A percentile compares a stretch with the other conserved stretches of the same genome.
phyloP scores from a whole-genome alignment of 1,140 invertebrate species.

The Cyclina sinensis region DNA sequence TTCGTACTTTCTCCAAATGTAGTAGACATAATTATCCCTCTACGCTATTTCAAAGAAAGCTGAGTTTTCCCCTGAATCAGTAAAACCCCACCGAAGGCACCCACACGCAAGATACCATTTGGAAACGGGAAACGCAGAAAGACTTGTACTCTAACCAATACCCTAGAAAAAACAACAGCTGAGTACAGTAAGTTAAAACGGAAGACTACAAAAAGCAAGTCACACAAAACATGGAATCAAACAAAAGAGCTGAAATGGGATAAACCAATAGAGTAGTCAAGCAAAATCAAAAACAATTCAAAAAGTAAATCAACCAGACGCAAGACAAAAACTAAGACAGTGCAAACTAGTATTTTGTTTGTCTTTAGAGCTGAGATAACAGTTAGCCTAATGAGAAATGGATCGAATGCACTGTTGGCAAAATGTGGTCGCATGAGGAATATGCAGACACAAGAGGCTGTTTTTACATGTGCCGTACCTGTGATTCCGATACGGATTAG shows the following conservation, averaged over 20 bases:
- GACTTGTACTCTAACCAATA: not conserved
- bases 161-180: slow-evolving; percentile 10
- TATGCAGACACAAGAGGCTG: not conserved
- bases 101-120: not conserved
- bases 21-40: not conserved
- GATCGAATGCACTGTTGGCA: not conserved
- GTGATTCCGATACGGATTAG: slow-evolving; percentile 2
- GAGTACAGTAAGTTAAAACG: too few species aligned
- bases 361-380: not conserved
- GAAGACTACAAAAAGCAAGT: not conserved
- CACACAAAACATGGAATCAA: not conserved
- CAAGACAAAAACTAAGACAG: not conserved
- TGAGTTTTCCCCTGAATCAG: not conserved
- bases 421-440: not conserved
- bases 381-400: not conserved
- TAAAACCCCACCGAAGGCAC: slow-evolving; percentile 5
- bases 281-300: too few species aligned
- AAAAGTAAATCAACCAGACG: not conserved
- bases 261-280: not conserved
- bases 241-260: not conserved
- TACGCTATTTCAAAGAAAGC: not conserved
- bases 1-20: too few species aligned
- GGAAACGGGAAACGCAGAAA: slow-evolving; percentile 20
- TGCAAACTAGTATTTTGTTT: not conserved
- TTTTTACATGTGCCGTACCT: not conserved